Evolutionary conservation across 2,797 vertebrate genomes (phyloP).

Genomic region (Petrocephalus sullivani): DNA sequence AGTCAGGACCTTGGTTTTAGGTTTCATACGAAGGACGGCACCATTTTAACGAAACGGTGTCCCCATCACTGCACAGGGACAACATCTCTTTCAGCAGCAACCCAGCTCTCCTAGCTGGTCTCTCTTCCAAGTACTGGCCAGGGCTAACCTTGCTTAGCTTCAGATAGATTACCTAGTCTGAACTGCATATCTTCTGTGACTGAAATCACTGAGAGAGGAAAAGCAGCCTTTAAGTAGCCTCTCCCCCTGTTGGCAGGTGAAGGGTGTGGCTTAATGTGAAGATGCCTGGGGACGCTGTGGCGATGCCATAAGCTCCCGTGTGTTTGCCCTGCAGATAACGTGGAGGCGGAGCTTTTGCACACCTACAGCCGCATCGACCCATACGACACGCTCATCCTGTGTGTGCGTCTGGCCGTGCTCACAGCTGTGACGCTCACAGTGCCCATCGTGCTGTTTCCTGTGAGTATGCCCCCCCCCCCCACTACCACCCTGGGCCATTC

Average conservation of each 20-base stretch:
- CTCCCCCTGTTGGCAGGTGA: neutral
- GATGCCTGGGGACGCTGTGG: neutral
- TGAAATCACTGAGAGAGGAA: neutral
- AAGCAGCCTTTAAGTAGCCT: neutral
- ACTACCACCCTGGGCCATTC: neutral
- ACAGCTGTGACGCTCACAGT: conserved; percentile 92
- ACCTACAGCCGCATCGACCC: conserved; percentile 86
- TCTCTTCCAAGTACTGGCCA: no score
- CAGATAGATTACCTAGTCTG: no score
- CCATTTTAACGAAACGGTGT: no score
- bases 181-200: neutral
- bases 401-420: conserved; percentile 89
- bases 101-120: no score
- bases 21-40: no score
- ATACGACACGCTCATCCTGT: conserved; percentile 83
- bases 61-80: no score
- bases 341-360: conserved; percentile 90
- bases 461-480: conserved; percentile 52
- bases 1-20: no score
- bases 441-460: conserved; percentile 93
- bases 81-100: no score
- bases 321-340: conserved; percentile 61
- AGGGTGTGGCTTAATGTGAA: neutral
- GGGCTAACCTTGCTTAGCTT: no score
- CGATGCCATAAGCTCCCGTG: neutral